Evolutionary conservation across 2,113 vertebrate species (phyloP), one percentile per base, ranked within the genome.

Genomic region (Platanista minor): DNA sequence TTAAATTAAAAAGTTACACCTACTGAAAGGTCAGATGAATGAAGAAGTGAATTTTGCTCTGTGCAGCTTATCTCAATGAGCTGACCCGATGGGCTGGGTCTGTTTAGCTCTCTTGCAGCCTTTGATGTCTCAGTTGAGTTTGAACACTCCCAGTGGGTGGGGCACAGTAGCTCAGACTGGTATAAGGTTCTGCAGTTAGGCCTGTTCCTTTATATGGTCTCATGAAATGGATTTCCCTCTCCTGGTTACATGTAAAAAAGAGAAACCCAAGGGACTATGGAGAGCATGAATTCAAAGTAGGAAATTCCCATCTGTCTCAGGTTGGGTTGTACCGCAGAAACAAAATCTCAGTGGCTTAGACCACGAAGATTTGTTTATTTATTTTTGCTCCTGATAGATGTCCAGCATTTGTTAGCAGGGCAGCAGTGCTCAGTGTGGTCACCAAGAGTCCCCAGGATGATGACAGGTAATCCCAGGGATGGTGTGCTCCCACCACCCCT

Each of bases 321-420:
- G 54, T 15, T 13, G 13, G n/a, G 29, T 15, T 15, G 5, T 77
- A 74, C 39, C 43, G 52, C 31, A 39, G 90, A 78, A 64, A 66
- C 39, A 46, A 31, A 14, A 8, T 75, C 57, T n/a, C 46, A 5
- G 2, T 36, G 59, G 9, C 41, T 27, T 61, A 9, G 8, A n/a
- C 39, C 12, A 10, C 17, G 29, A 2, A 31, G 46, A 13, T 13
- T 14, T 36, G 29, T 18, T 59, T 62, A 1, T 39, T 80, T 61
- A 33, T 36, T 83, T 77, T 36, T 49, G 54, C 46, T 59, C 0
- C 0, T 1, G 14, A 31, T 25, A 5, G 7, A 0, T 1, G 1
- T 31, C 31, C 36, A 43, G 21, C 46, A 5, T n/a, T 12, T 41
- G 64, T 57, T 14, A 80, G 39, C 46, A 12, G 23, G 88, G 69